Percentiles rank a stretch among this genome's conserved stretches.
Evolutionary conservation across 1,140 invertebrate genomes (phyloP).

Genomic region (Calosoma granatense): DNA sequence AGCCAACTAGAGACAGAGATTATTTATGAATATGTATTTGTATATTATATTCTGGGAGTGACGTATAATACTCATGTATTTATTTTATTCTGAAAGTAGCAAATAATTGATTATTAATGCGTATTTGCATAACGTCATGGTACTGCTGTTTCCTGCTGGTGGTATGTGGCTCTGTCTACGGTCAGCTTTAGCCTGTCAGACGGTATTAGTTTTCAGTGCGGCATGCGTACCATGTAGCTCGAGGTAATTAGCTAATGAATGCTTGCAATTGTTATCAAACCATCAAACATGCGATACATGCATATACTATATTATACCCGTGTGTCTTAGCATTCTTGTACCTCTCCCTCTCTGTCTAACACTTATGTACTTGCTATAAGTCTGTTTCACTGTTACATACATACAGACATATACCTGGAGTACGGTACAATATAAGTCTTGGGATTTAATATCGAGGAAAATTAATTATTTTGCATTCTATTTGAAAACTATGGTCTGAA

Average conservation of each 20-base stretch:
- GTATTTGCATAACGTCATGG: no score
- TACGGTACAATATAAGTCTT: not conserved
- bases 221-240: not conserved
- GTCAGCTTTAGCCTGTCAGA: not conserved
- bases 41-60: no score
- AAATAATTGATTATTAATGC: no score
- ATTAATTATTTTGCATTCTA: no score
- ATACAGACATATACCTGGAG: not conserved
- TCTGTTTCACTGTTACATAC: not conserved
- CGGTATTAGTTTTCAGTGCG: not conserved
- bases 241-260: conserved; percentile 6
- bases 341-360: not conserved
- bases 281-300: conserved; percentile 3
- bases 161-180: not conserved
- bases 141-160: no score
- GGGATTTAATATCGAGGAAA: no score
- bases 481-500: no score
- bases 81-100: no score
- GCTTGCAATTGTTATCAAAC: conserved; percentile 5
- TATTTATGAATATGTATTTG: no score
- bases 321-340: not conserved
- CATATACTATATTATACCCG: not conserved
- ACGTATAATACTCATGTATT: no score
- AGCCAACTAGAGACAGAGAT: no score
- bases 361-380: no score